Conservation (phyloP, 35 echinoderm and acorn worm species). For the Apostichopus parvimensis region DNA sequence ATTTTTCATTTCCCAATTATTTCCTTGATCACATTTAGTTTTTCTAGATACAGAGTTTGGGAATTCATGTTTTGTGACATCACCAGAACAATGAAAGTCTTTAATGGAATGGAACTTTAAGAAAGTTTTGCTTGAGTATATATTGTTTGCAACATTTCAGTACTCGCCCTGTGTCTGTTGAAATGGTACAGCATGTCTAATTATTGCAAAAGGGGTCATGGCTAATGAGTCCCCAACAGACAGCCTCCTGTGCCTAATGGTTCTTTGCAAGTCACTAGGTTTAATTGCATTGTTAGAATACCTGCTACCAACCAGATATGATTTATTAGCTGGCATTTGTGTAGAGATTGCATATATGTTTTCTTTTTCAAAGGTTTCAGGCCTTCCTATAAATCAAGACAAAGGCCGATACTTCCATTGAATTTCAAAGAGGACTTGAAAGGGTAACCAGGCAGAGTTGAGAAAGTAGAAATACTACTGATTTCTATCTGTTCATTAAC, state of each 20-base stretch:
- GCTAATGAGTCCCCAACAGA: slow-evolving; percentile 3
- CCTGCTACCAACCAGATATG: slow-evolving; percentile 21
- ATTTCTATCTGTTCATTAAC: slow-evolving; percentile 16
- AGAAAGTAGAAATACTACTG: neutral
- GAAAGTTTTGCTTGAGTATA: no score
- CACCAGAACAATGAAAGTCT: no score
- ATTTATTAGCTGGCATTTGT: slow-evolving; percentile 35
- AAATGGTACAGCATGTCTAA: neutral
- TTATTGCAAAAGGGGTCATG: neutral
- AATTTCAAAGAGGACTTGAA: slow-evolving; percentile 16
- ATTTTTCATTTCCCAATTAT: no score
- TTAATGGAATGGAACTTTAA: no score
- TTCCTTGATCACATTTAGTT: no score
- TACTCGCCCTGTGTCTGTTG: no score
- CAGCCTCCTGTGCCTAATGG: slow-evolving; percentile 3
- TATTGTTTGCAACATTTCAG: no score
- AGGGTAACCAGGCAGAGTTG: slow-evolving; percentile 9
- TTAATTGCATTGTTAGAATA: slow-evolving; percentile 46
- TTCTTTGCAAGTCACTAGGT: slow-evolving; percentile 34
- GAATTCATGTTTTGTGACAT: no score
- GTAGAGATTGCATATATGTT: slow-evolving; percentile 45
- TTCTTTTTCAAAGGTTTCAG: slow-evolving; percentile 36
- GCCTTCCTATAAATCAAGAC: slow-evolving; percentile 27
- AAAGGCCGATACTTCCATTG: slow-evolving; percentile 14
- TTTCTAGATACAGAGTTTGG: no score